Conservation (phyloP, 2,113 vertebrate species). For the Cryptoleucopteryx plumbea region DNA sequence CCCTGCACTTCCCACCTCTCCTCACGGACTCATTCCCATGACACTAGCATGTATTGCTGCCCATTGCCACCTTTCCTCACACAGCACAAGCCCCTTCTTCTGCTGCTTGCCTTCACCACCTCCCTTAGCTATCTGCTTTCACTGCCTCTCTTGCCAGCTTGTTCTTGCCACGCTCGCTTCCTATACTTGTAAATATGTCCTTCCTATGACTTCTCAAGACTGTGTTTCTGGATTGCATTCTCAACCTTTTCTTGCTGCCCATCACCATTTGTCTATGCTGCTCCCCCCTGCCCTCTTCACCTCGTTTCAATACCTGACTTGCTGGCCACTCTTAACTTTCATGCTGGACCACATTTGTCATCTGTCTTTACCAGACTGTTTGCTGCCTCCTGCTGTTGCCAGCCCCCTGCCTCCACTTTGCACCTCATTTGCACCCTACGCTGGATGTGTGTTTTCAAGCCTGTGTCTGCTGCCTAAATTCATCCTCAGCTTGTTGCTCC, state of each 20-base stretch:
- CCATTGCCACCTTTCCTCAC: background rate
- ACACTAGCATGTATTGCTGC: background rate
- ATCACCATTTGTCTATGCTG: background rate
- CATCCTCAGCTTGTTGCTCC: background rate
- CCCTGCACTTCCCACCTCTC: background rate
- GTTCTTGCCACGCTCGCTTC: background rate
- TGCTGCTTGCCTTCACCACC: background rate
- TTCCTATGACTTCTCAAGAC: background rate
- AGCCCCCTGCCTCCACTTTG: background rate
- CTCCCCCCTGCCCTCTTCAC: background rate
- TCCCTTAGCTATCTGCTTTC: background rate
- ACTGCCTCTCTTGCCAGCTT: background rate
- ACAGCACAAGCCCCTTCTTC: background rate
- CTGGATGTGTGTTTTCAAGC: background rate
- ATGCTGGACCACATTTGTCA: background rate
- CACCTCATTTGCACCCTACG: accelerated
- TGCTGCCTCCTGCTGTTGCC: background rate
- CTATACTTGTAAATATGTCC: background rate
- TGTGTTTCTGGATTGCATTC: background rate
- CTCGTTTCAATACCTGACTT: background rate
- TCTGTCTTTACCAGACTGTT: background rate
- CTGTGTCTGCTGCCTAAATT: background rate
- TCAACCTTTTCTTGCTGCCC: background rate
- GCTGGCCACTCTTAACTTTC: background rate
- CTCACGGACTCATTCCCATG: background rate